Conservation (phyloP, 2,797 vertebrate species). For the Notoglanidium macrostoma region DNA sequence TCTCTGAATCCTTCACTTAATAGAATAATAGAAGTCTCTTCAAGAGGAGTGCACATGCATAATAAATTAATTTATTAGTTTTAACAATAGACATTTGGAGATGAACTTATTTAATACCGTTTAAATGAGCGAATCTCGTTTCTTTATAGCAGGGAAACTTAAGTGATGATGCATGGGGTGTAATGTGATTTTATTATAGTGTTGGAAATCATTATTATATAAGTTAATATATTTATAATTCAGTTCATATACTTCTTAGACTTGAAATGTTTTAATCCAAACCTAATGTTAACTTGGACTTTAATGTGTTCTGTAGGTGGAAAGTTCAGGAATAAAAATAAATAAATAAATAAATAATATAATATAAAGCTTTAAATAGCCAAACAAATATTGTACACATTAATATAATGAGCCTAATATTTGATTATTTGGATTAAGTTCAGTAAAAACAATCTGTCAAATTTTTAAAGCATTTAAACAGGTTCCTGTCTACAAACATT, state of each 20-base stretch:
- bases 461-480: not conserved
- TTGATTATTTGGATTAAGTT: not conserved
- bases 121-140: not conserved
- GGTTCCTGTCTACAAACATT: not conserved
- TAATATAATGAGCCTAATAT: not conserved
- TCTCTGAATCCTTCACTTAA: not conserved
- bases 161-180: not conserved
- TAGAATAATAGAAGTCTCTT: not conserved
- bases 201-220: not conserved
- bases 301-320: not conserved
- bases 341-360: not conserved
- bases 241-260: not conserved
- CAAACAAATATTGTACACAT: not conserved
- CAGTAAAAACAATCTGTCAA: not conserved
- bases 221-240: not conserved
- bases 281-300: not conserved
- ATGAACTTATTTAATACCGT: not conserved
- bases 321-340: not conserved
- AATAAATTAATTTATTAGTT: not conserved
- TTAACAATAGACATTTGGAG: not conserved
- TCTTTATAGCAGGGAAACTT: not conserved
- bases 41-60: not conserved
- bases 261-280: not conserved
- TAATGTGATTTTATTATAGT: not conserved
- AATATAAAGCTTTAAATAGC: not conserved